A percentile compares a stretch with the other conserved stretches of the same genome.
phyloP scores from a whole-genome alignment of 92 coral and sea anemone species.

The Phenganax stokvisi region DNA sequence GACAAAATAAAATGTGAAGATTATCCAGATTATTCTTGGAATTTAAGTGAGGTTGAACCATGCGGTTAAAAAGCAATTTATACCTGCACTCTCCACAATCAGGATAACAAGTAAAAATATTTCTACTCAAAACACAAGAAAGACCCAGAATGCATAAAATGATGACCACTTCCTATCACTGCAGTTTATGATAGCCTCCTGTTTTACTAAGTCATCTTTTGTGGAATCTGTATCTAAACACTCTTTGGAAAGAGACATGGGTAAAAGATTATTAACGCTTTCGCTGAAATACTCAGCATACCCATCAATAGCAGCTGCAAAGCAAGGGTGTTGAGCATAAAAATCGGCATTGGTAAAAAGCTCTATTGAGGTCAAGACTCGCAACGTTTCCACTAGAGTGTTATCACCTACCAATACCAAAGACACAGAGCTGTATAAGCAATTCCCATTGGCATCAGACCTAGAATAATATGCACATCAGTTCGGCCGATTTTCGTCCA shows the following conservation, averaged over 20 bases:
- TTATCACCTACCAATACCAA: constrained; percentile 14
- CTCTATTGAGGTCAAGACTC: constrained; percentile 7
- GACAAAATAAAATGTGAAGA: constrained; percentile 6
- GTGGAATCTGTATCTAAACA: background rate
- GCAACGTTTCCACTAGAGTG: background rate
- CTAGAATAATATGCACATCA: background rate
- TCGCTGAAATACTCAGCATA: background rate
- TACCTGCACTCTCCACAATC: constrained; percentile 7
- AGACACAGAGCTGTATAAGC: constrained; percentile 8
- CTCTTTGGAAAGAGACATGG: background rate
- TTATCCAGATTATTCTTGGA: background rate
- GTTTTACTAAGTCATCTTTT: background rate
- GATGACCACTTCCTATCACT: background rate
- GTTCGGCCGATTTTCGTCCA: too few species aligned
- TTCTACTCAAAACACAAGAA: constrained; percentile 6
- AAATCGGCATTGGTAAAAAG: background rate
- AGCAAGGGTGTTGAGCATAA: constrained; percentile 3
- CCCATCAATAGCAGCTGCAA: background rate
- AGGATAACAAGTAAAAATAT: background rate
- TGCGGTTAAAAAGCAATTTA: background rate
- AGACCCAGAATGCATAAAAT: constrained; percentile 10
- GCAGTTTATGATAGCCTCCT: background rate
- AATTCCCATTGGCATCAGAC: constrained; percentile 13
- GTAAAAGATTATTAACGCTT: background rate
- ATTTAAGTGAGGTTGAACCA: background rate